Conservation (phyloP, 2,888 invertebrate species). For the Apodemia zela region DNA sequence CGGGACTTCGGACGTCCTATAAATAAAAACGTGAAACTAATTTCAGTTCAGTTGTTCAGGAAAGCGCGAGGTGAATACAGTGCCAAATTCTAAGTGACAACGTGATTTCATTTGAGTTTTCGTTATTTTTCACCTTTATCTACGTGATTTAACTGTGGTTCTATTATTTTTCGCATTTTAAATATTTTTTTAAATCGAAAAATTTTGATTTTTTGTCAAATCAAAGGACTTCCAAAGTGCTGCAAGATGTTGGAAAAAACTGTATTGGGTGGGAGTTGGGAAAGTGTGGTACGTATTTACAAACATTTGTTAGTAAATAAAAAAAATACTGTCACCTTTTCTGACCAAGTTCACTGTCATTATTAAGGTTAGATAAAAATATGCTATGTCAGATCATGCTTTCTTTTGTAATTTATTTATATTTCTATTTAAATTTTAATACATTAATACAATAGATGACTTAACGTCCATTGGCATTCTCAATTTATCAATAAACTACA, state of each 20-base stretch:
- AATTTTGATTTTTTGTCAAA: conserved; percentile 28
- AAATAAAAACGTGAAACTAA: conserved; percentile 66
- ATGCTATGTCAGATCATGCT: neutral
- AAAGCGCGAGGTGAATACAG: conserved; percentile 58
- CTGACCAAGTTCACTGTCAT: neutral
- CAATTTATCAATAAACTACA: too few relatives aligned
- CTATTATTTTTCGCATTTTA: neutral
- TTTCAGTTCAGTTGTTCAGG: conserved; percentile 69
- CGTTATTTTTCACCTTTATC: conserved; percentile 1
- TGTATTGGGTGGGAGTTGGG: conserved; percentile 71
- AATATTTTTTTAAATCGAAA: neutral
- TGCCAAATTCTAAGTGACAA: conserved; percentile 64
- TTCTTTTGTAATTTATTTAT: too few relatives aligned
- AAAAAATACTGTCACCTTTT: neutral
- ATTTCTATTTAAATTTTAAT: too few relatives aligned
- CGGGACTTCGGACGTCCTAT: conserved; percentile 47
- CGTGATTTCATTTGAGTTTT: conserved; percentile 43
- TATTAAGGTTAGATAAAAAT: neutral
- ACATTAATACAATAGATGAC: too few relatives aligned
- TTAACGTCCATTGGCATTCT: too few relatives aligned
- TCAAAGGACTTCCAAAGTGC: conserved; percentile 39
- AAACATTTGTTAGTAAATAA: neutral
- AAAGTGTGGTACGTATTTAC: conserved; percentile 67
- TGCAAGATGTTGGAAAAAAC: conserved; percentile 70
- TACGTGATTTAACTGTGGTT: neutral